phyloP scores from a whole-genome alignment of 1,140 invertebrate species.

The Apis florea region DNA sequence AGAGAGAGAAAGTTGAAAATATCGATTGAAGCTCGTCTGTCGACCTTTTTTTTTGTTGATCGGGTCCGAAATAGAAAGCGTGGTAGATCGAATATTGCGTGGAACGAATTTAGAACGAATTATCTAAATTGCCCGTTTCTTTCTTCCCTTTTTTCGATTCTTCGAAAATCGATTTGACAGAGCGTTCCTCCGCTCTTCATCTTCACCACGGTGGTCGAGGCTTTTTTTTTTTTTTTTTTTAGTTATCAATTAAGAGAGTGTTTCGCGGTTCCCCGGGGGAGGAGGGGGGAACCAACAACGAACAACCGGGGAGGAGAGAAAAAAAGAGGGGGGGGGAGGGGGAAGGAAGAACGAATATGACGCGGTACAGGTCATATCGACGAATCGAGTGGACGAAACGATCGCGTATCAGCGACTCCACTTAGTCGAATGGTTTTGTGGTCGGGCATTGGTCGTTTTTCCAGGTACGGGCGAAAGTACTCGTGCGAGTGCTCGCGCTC shows the following conservation, averaged over 20 bases:
- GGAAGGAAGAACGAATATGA: constrained; percentile 54
- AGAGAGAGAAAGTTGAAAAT: neutral
- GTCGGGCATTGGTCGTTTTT: constrained; percentile 61
- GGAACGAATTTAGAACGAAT: too few species aligned
- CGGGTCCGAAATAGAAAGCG: too few species aligned
- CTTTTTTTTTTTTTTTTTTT: constrained; percentile 31
- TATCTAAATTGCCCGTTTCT: too few species aligned
- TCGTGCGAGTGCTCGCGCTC: constrained; percentile 16
- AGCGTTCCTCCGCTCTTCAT: constrained; percentile 10
- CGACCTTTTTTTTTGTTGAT: too few species aligned
- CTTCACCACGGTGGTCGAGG: constrained; percentile 31
- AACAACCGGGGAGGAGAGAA: too few species aligned
- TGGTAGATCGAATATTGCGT: too few species aligned
- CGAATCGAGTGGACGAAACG: constrained; percentile 44
- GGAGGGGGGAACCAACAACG: too few species aligned
- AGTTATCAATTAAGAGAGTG: constrained; percentile 60
- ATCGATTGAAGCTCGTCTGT: constrained; percentile 34
- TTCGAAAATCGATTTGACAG: constrained; percentile 17
- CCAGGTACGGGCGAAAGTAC: constrained; percentile 56
- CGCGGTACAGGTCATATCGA: constrained; percentile 54
- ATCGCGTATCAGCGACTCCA: constrained; percentile 47
- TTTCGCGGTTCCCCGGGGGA: constrained; percentile 12
- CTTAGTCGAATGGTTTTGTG: constrained; percentile 64
- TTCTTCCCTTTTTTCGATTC: too few species aligned
- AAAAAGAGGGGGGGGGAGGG: constrained; percentile 8